Evolutionary conservation across 2,797 vertebrate genomes (phyloP), one percentile per base, ranked within the genome.

Genomic region (Pseudochaenichthys georgianus): DNA sequence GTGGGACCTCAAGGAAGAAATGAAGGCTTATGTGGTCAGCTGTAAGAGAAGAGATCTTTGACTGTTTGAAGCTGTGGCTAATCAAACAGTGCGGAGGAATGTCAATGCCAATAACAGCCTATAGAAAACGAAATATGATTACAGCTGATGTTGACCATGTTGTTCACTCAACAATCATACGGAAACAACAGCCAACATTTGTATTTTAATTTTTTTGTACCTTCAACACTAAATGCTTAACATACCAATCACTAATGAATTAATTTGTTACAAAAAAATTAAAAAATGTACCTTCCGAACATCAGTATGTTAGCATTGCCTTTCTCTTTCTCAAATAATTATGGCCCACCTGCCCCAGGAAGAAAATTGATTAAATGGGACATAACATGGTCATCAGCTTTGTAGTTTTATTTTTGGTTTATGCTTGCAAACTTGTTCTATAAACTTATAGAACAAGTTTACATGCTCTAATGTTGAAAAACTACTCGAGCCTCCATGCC

Each of bases 1-100:
- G 75, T 85, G 85, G 87, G 84, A 88, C 84, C 88, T 83, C 81
- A 70, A 63, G 80, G 73, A 79, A 77, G 88, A 86, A 89, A 88
- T 86, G 83, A 89, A 86, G 89, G 89, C 85, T 75, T 66, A 28
- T 92, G 87, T 82, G 89, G 89, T 70, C 71, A 13, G 59, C 81
- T 85, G 84, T 90, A 82, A 87, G 85, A 75, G 64, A 45, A 73
- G 75, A 77, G 57, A 64, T 77, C 57, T 78, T 21, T 46, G 77
- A 78, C 62, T 78, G 81, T 73, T 74, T 80, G 58, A 86, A 81
- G 79, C 80, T 78, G 82, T 43, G 80, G 83, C 76, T 88, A 85
- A 88, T 90, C 79, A 84, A 84, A 86, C 65, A 73, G 75, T 73
- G 79, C 52, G 79, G 78, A 89, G 70, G 69, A 86, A 84, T 70